A percentile compares a stretch with the other conserved stretches of the same genome.
phyloP scores from a whole-genome alignment of 2,888 invertebrate genomes.

The Caenorhabditis angaria region DNA sequence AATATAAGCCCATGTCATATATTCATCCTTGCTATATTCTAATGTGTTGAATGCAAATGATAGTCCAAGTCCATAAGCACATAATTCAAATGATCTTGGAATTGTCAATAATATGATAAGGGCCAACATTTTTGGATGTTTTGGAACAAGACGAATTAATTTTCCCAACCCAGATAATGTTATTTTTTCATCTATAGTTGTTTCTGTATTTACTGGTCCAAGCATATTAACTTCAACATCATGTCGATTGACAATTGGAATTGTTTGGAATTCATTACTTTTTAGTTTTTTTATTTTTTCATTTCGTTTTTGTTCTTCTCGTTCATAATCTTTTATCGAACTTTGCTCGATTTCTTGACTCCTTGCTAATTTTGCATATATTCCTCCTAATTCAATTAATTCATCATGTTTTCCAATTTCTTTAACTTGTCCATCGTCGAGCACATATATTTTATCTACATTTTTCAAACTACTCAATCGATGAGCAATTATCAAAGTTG shows the following conservation, averaged over 20 bases:
- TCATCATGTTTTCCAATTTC: slow-evolving; percentile 57
- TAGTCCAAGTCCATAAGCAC: slow-evolving; percentile 36
- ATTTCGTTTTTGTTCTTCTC: slow-evolving; percentile 21
- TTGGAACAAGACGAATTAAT: slow-evolving; percentile 19
- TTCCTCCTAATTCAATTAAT: slow-evolving; percentile 48
- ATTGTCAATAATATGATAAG: slow-evolving; percentile 19
- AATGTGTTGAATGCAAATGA: slow-evolving; percentile 38
- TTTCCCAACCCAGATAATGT: slow-evolving; percentile 32
- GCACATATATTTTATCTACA: slow-evolving; percentile 50
- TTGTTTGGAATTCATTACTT: slow-evolving; percentile 10
- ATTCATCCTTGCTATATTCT: slow-evolving; percentile 24
- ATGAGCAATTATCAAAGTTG: slow-evolving; percentile 61
- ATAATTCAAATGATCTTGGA: slow-evolving; percentile 35
- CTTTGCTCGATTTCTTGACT: slow-evolving; percentile 47
- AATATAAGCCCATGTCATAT: slow-evolving; percentile 30
- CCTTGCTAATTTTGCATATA: slow-evolving; percentile 52
- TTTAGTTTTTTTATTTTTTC: slow-evolving; percentile 26
- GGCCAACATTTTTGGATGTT: slow-evolving; percentile 22
- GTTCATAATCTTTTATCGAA: slow-evolving; percentile 33
- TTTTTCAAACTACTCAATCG: slow-evolving; percentile 58
- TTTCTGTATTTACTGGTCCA: slow-evolving; percentile 16
- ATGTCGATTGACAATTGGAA: slow-evolving; percentile 29
- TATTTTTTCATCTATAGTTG: slow-evolving; percentile 18
- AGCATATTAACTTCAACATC: slow-evolving; percentile 30
- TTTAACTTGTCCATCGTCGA: slow-evolving; percentile 46